phyloP scores from a whole-genome alignment of 2,113 vertebrate genomes.

The Gambusia affinis region DNA sequence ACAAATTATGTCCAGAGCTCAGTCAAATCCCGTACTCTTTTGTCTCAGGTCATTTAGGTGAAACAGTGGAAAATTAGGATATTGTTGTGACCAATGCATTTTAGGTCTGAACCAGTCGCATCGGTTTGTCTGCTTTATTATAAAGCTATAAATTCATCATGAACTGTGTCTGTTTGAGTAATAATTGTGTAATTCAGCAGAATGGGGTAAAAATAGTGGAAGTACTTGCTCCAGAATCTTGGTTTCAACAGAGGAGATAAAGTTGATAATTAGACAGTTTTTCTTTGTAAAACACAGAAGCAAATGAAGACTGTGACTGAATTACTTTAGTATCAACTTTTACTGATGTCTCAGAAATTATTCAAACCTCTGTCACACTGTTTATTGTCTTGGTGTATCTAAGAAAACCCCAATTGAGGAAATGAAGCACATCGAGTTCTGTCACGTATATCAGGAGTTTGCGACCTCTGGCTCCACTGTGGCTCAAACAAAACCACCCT shows the following conservation, averaged over 20 bases:
- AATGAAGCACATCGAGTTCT: too few relatives aligned
- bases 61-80: neutral
- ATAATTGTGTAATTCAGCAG: neutral
- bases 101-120: conserved; percentile 27
- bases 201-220: neutral
- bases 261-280: neutral
- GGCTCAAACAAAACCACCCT: too few relatives aligned
- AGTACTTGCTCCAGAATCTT: neutral
- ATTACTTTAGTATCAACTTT: neutral
- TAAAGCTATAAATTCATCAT: conserved; percentile 28
- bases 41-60: conserved; percentile 46
- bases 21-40: conserved; percentile 39
- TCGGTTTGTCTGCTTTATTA: conserved; percentile 29
- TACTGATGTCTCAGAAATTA: neutral
- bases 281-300: neutral
- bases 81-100: conserved; percentile 28
- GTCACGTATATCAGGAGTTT: too few relatives aligned
- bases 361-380: too few relatives aligned
- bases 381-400: too few relatives aligned
- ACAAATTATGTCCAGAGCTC: conserved; percentile 75
- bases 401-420: too few relatives aligned
- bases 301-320: neutral
- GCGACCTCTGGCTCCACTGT: too few relatives aligned
- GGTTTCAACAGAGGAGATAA: neutral
- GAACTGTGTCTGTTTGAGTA: conserved; percentile 1